Base-by-base conservation (phyloP, 2,888 invertebrate genomes). In the Loripinus fragilis region DNA sequence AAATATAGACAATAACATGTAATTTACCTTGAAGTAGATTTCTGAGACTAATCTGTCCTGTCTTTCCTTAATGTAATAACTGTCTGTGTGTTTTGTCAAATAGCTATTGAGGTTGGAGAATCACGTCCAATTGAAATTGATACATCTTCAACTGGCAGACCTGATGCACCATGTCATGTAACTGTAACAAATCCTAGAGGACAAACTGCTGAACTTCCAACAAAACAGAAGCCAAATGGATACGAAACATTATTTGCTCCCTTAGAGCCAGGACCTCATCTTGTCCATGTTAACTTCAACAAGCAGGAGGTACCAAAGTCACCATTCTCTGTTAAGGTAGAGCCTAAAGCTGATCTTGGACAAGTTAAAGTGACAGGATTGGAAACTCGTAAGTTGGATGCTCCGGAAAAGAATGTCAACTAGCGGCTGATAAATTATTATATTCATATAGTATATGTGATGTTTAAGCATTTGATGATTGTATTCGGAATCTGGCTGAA, bases 361-460 rank as follows among this genome's bases (percentile, higher is more conserved):
- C 97, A 97, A 93, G 96, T 97, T 87, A 96, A 96, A 93, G 97
- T 97, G 55, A 97, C 97, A 87, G 97, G 97, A 88, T 95, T 97
- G 60, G 97, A 97, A 93, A 96, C 96, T 92, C 97, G 97, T 97
- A 95, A 96, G 97, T 96, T 23, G n/a, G 71, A 45, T 74, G 64
- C 28, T 10, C 10, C 20, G 10, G 33, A 30, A 33, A 12, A 28
- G 52, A 12, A 52, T 52, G 52, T 15, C 17, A 52, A 28, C 28
- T 52, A 52, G 52, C 2, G 5, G 10, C 23, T 52, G 52, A 15
- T 5, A 28, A 52, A 52, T 23, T 25, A 25, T 25, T 28, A 52
- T 28, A 52, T 52, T 25, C n/a, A 25, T 52, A 28, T 52, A n/a
- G n/a, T n/a, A 25, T 23, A 23, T n/a, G 10, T 52, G 33, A 60